phyloP scores from a whole-genome alignment of 1,140 invertebrate genomes.

The Drosophila sp. region DNA sequence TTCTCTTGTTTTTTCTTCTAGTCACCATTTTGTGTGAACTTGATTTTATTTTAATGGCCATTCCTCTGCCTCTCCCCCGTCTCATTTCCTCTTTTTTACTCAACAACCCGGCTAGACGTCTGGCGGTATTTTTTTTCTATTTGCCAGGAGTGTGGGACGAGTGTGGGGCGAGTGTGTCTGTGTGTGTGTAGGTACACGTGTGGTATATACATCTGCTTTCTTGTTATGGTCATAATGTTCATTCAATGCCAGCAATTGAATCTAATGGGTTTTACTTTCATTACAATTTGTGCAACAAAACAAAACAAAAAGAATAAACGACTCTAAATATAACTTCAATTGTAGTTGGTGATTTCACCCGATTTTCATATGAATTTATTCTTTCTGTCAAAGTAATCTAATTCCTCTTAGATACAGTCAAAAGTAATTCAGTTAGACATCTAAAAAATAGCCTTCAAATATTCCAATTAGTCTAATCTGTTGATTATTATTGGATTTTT shows the following conservation, averaged over 20 bases:
- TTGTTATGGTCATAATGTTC: slow-evolving; percentile 62
- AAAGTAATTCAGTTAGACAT: not conserved
- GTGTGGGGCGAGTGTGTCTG: too few species aligned
- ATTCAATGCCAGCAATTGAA: slow-evolving; percentile 41
- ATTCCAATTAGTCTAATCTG: too few species aligned
- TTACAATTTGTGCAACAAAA: slow-evolving; percentile 52
- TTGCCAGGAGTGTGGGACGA: not conserved
- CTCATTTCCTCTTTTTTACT: not conserved
- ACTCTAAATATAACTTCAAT: slow-evolving; percentile 42
- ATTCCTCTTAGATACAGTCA: too few species aligned
- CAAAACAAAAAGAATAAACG: not conserved
- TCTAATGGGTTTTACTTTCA: slow-evolving; percentile 79
- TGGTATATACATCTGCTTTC: slow-evolving; percentile 56
- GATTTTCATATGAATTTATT: not conserved
- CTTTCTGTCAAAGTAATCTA: too few species aligned
- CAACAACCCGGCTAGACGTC: slow-evolving; percentile 7
- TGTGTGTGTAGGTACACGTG: slow-evolving; percentile 22
- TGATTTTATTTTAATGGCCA: slow-evolving; percentile 75
- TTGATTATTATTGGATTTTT: too few species aligned
- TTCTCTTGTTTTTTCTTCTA: not conserved
- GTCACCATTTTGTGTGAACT: slow-evolving; percentile 53
- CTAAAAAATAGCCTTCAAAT: too few species aligned
- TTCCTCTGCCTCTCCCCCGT: not conserved
- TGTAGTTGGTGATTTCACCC: slow-evolving; percentile 57
- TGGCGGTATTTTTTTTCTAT: slow-evolving; percentile 6